These are phyloP conservation scores for Nothobranchius kuhntae DNA, from an alignment of 2,113 vertebrate genomes.

Conservation along the genomic window DNA sequence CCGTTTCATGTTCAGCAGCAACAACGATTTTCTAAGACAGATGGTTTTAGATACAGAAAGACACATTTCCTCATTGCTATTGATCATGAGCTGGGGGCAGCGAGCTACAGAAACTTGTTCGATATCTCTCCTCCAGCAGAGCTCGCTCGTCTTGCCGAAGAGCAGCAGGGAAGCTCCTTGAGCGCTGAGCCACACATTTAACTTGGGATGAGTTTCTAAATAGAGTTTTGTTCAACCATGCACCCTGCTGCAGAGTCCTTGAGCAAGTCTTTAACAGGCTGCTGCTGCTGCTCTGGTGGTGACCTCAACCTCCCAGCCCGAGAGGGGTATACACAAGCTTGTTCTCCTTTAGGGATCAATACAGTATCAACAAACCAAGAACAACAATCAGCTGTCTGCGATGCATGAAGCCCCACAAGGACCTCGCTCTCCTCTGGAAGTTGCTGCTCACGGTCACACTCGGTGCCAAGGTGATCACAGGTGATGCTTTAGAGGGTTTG, in stretches of 20 bases:
- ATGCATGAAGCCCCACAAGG: slow-evolving; percentile 20
- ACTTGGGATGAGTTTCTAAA: neutral
- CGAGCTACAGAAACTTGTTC: slow-evolving; percentile 1
- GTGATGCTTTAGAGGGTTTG: neutral
- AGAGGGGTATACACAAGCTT: slow-evolving; percentile 24
- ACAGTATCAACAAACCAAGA: slow-evolving; percentile 45
- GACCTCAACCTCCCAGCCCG: slow-evolving; percentile 36
- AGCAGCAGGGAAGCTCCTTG: slow-evolving; percentile 1
- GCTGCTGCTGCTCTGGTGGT: slow-evolving; percentile 28
- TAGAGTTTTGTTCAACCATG: slow-evolving; percentile 2
- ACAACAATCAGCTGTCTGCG: slow-evolving; percentile 37
- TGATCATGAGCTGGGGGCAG: slow-evolving; percentile 6
- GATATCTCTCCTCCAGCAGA: slow-evolving; percentile 6
- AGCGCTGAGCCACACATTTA: slow-evolving; percentile 17
- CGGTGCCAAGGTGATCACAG: slow-evolving; percentile 2
- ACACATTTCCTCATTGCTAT: slow-evolving; percentile 1
- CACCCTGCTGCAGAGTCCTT: slow-evolving; percentile 48
- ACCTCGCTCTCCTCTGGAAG: slow-evolving; percentile 12
- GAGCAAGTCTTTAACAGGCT: slow-evolving; percentile 51
- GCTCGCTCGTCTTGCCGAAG: slow-evolving; percentile 10
- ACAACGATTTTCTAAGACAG: neutral
- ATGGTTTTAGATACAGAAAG: slow-evolving; percentile 2
- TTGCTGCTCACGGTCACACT: slow-evolving; percentile 10
- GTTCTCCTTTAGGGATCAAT: slow-evolving; percentile 53
- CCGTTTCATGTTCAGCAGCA: slow-evolving; percentile 17